Conservation (phyloP, 2,888 invertebrate genomes). For the Drosophila paramelanica region DNA sequence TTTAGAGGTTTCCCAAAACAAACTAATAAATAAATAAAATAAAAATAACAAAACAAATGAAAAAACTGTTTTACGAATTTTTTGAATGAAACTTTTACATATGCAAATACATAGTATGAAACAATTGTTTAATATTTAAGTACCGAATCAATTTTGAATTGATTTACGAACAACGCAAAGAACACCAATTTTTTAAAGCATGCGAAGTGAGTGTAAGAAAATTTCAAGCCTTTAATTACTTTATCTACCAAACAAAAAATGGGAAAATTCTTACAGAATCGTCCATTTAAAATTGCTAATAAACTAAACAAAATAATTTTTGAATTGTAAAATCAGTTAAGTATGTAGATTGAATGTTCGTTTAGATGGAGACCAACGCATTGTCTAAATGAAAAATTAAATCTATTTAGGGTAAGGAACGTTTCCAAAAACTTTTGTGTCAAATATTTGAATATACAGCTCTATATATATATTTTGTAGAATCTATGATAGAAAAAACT, state of each 20-base stretch:
- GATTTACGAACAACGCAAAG: slow-evolving; percentile 66
- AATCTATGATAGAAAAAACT: slow-evolving; percentile 40
- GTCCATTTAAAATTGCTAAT: slow-evolving; percentile 60
- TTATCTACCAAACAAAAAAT: slow-evolving; percentile 74
- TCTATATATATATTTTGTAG: slow-evolving; percentile 61
- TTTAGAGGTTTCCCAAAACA: slow-evolving; percentile 56
- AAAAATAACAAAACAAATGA: slow-evolving; percentile 3
- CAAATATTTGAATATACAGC: slow-evolving; percentile 60
- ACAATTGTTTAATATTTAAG: slow-evolving; percentile 47
- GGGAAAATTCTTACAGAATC: slow-evolving; percentile 51
- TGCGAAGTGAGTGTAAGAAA: slow-evolving; percentile 30
- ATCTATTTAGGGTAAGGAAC: slow-evolving; percentile 48
- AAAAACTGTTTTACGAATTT: slow-evolving; percentile 57
- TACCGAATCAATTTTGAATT: slow-evolving; percentile 52
- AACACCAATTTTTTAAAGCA: slow-evolving; percentile 68
- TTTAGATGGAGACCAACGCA: slow-evolving; percentile 48
- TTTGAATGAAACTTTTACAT: slow-evolving; percentile 62
- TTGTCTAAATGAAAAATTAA: slow-evolving; percentile 39
- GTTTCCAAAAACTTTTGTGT: slow-evolving; percentile 59
- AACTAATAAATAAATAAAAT: slow-evolving; percentile 8
- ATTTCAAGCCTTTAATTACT: slow-evolving; percentile 79
- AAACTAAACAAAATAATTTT: slow-evolving; percentile 21
- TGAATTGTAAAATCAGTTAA: slow-evolving; percentile 25
- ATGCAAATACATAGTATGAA: slow-evolving; percentile 32
- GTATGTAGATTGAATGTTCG: slow-evolving; percentile 40